These are phyloP conservation scores for Argentina silus DNA, from an alignment of 2,797 vertebrate genomes.

Conservation along the genomic window DNA sequence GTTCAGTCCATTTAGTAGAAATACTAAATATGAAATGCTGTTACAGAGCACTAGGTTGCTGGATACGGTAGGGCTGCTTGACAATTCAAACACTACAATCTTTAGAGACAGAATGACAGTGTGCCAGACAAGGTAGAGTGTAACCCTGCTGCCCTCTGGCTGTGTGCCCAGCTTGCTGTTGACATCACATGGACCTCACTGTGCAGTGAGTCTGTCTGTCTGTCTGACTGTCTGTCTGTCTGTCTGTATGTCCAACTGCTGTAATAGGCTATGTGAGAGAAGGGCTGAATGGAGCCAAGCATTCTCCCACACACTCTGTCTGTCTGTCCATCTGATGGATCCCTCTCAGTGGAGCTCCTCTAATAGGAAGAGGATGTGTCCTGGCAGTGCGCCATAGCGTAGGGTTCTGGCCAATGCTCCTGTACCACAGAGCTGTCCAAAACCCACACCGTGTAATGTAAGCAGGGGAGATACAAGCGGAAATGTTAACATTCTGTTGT, in stretches of 20 bases:
- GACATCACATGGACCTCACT: too few species aligned
- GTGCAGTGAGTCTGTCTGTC: not conserved
- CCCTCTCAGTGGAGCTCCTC: conserved; percentile 16
- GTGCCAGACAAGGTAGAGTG: too few species aligned
- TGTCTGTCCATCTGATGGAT: conserved; percentile 4
- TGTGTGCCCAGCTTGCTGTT: too few species aligned
- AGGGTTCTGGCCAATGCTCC: conserved; percentile 6
- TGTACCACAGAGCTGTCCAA: conserved; percentile 38
- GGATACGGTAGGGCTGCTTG: too few species aligned
- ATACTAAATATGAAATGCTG: too few species aligned
- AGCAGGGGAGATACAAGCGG: conserved; percentile 34
- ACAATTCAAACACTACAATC: too few species aligned
- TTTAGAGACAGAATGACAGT: too few species aligned
- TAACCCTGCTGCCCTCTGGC: too few species aligned
- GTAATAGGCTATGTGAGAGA: too few species aligned
- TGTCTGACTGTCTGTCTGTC: not conserved
- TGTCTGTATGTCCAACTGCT: not conserved
- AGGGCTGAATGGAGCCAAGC: too few species aligned
- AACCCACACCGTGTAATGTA: conserved; percentile 42
- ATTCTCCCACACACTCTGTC: not conserved
- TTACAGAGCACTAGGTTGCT: too few species aligned
- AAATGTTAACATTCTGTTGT: conserved; percentile 51
- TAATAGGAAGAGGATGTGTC: conserved; percentile 39
- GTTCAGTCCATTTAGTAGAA: not conserved
- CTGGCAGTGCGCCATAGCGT: conserved; percentile 21